A percentile compares a stretch with the other conserved stretches of the same genome.
Conservation (phyloP, 2,113 vertebrate genomes). For the Cervus canadensis region DNA sequence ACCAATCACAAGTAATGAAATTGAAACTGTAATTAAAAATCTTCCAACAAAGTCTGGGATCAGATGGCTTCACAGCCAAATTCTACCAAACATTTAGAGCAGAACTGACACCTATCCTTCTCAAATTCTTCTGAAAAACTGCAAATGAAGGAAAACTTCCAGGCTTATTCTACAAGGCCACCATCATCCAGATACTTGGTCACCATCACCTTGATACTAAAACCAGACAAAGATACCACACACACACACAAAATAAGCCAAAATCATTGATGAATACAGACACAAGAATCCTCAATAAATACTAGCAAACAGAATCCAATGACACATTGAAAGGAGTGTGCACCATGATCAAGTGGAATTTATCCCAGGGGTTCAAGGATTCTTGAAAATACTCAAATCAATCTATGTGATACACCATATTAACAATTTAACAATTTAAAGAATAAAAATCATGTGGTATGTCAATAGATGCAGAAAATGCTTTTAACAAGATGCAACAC, state of each 20-base stretch:
- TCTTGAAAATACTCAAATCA: neutral
- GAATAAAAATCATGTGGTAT: neutral
- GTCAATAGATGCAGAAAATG: neutral
- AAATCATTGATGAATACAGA: neutral
- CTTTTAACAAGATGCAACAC: neutral
- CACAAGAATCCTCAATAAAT: neutral
- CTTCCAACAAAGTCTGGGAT: neutral
- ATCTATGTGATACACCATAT: neutral
- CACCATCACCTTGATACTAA: neutral
- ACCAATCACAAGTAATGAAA: neutral
- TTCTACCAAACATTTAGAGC: neutral
- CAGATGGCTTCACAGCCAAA: neutral
- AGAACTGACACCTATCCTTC: neutral
- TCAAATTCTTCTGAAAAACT: neutral
- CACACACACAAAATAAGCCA: rapidly evolving
- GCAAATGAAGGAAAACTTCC: neutral
- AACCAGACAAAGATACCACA: neutral
- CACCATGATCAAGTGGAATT: neutral
- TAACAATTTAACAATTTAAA: neutral
- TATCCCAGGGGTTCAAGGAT: neutral
- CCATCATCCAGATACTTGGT: neutral
- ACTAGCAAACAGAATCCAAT: neutral
- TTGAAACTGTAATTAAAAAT: neutral
- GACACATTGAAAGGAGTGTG: neutral
- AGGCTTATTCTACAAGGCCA: neutral